Conservation (phyloP, 2,888 invertebrate genomes). For the Aleiodes testaceus region DNA sequence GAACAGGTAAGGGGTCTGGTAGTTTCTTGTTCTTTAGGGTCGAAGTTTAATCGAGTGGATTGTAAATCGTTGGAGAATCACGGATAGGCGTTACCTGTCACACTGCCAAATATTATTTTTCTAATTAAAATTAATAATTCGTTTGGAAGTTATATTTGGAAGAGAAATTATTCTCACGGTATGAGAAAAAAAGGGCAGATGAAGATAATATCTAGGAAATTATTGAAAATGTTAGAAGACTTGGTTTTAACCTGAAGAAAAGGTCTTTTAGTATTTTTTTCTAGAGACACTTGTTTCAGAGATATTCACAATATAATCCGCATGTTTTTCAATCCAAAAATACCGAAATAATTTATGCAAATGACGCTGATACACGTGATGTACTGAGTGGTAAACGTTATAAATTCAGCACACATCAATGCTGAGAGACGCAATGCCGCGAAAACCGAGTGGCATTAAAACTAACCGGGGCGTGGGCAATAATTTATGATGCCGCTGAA, state of each 20-base stretch:
- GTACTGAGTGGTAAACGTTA: conserved; percentile 20
- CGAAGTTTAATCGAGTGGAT: conserved; percentile 28
- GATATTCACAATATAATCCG: too few species aligned
- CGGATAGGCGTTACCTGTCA: conserved; percentile 13
- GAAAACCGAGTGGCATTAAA: conserved; percentile 62
- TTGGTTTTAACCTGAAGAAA: too few species aligned
- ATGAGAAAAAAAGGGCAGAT: too few species aligned
- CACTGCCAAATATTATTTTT: not conserved
- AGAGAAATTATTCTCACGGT: too few species aligned
- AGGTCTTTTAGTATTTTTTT: too few species aligned
- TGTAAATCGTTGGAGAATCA: conserved; percentile 23
- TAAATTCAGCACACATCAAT: conserved; percentile 28
- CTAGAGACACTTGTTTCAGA: too few species aligned
- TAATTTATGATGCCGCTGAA: conserved; percentile 71
- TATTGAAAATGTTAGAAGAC: too few species aligned
- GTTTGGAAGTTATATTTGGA: not conserved
- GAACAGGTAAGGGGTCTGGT: conserved; percentile 23
- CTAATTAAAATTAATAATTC: conserved; percentile 26
- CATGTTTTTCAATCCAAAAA: too few species aligned
- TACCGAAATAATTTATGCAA: too few species aligned
- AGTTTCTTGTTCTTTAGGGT: not conserved
- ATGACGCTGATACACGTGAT: conserved; percentile 45
- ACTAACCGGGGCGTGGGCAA: conserved; percentile 67
- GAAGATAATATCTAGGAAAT: too few species aligned
- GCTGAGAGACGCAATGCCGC: conserved; percentile 51